These are phyloP conservation scores for Rousettus madagascariensis DNA, from an alignment of 2,797 vertebrate genomes.

Conservation along the genomic window DNA sequence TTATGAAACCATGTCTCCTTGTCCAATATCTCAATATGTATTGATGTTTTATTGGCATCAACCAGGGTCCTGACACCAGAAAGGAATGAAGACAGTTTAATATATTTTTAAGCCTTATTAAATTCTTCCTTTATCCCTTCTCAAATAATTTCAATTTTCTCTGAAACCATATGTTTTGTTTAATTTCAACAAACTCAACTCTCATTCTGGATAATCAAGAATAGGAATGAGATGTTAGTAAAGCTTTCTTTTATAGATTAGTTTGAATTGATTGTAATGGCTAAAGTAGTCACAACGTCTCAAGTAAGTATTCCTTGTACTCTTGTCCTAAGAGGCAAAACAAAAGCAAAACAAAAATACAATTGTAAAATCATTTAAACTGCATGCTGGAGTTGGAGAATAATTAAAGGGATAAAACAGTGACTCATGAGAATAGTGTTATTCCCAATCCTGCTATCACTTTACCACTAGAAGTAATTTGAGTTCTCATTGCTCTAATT, in stretches of 20 bases:
- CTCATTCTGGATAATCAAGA: not conserved
- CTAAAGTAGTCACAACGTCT: not conserved
- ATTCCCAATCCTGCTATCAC: not conserved
- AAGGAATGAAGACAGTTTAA: not conserved
- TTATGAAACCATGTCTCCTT: not conserved
- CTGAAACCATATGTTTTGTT: not conserved
- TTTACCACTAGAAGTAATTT: conserved; percentile 27
- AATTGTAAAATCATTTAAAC: conserved; percentile 6
- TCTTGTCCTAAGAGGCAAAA: not conserved
- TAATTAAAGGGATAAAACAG: not conserved
- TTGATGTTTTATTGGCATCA: not conserved
- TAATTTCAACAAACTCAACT: not conserved
- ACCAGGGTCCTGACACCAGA: not conserved
- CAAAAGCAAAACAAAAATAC: not conserved
- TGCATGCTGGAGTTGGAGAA: not conserved
- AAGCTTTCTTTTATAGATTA: not conserved
- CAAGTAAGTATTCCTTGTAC: not conserved
- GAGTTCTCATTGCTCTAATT: conserved; percentile 6
- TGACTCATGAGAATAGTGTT: not conserved
- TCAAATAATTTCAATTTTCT: not conserved
- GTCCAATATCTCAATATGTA: not conserved
- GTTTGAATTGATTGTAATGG: not conserved
- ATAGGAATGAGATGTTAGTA: not conserved
- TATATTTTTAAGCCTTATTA: not conserved
- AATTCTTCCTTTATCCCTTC: not conserved